Conservation (phyloP, 2,888 invertebrate species). For the Crepidodera aurea region DNA sequence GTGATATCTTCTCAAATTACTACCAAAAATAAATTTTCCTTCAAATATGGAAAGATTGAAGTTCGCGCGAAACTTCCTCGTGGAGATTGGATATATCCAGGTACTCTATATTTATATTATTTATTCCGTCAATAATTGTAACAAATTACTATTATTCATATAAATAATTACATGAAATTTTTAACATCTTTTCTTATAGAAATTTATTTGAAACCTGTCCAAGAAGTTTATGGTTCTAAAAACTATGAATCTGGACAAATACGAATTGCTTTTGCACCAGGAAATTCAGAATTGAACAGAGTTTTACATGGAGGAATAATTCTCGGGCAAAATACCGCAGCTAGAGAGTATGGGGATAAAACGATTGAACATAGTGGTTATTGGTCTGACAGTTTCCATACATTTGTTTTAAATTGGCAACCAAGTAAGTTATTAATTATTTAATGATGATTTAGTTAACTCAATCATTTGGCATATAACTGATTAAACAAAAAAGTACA, state of each 20-base stretch:
- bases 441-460: slow-evolving; percentile 16
- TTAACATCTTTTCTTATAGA: slow-evolving; percentile 59
- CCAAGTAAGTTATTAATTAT: slow-evolving; percentile 55
- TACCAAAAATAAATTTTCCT: slow-evolving; percentile 70
- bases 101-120: slow-evolving; percentile 61
- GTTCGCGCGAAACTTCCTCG: slow-evolving; percentile 75
- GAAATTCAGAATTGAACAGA: slow-evolving; percentile 64
- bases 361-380: slow-evolving; percentile 33
- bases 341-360: slow-evolving; percentile 52
- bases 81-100: slow-evolving; percentile 82
- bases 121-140: neutral
- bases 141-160: neutral
- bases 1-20: slow-evolving; percentile 70
- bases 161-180: neutral
- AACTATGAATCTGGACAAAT: slow-evolving; percentile 73
- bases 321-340: slow-evolving; percentile 49
- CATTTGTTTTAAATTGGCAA: slow-evolving; percentile 67
- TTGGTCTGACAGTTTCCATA: slow-evolving; percentile 67
- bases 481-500: too few species aligned
- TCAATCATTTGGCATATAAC: too few species aligned
- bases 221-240: slow-evolving; percentile 68
- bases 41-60: slow-evolving; percentile 74
- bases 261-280: slow-evolving; percentile 73
- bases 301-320: slow-evolving; percentile 54
- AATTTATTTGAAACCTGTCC: slow-evolving; percentile 71